Conservation (phyloP, 2,113 vertebrate genomes). For the Archocentrus centrarchus region DNA sequence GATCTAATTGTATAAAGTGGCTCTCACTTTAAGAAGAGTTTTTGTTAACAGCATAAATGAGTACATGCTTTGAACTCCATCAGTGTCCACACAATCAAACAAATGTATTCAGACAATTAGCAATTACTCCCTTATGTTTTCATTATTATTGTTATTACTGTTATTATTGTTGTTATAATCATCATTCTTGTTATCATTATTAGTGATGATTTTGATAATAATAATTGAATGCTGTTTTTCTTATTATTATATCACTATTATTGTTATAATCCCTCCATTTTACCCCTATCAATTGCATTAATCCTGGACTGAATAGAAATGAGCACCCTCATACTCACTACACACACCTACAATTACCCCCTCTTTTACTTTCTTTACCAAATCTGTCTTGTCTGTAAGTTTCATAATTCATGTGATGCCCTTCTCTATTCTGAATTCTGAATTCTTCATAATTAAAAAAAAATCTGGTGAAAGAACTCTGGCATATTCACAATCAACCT, state of each 20-base stretch:
- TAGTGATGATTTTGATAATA: background rate
- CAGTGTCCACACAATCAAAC: background rate
- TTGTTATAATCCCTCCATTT: background rate
- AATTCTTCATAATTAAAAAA: background rate
- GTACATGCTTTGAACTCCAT: background rate
- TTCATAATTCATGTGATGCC: rapidly evolving
- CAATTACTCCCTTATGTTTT: background rate
- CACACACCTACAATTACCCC: rapidly evolving
- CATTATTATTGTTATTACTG: background rate
- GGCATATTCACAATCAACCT: slow-evolving; percentile 27
- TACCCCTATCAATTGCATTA: rapidly evolving
- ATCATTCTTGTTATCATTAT: background rate
- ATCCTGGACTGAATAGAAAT: background rate
- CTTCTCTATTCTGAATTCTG: background rate
- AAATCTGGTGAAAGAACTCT: background rate
- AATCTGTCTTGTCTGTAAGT: background rate
- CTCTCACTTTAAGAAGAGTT: background rate
- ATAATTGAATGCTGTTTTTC: background rate
- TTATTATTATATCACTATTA: background rate
- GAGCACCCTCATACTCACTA: background rate
- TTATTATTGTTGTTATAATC: background rate
- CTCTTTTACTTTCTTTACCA: background rate
- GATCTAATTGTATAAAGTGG: background rate
- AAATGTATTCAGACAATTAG: background rate
- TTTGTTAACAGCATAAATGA: background rate